Percentiles rank a stretch among this genome's conserved stretches.
Evolutionary conservation across 2,888 invertebrate genomes (phyloP).

Genomic region (Lysandra coridon): DNA sequence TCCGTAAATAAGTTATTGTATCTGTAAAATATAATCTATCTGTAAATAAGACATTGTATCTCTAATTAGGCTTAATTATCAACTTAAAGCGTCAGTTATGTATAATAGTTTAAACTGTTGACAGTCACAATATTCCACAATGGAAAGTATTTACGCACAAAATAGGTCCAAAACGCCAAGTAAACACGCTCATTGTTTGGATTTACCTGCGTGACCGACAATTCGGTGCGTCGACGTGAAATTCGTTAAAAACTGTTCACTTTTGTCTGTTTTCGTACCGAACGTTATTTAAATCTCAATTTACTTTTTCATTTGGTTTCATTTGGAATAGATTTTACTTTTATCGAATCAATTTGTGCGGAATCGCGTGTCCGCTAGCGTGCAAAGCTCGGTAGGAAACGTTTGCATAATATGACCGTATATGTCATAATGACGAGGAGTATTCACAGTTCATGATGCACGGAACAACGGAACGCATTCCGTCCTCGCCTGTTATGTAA

Average conservation of each 20-base stretch:
- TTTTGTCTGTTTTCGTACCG: slow-evolving; percentile 5
- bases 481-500: not conserved
- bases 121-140: not conserved
- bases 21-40: no score
- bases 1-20: no score
- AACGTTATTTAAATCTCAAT: slow-evolving; percentile 15
- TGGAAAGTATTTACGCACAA: slow-evolving; percentile 17
- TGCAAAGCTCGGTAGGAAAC: slow-evolving; percentile 26
- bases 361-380: slow-evolving; percentile 8
- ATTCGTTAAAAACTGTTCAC: not conserved
- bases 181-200: slow-evolving; percentile 11
- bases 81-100: not conserved
- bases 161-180: not conserved
- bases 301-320: slow-evolving; percentile 16
- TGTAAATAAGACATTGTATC: not conserved
- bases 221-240: slow-evolving; percentile 8
- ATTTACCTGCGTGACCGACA: slow-evolving; percentile 15
- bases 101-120: not conserved
- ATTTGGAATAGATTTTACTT: slow-evolving; percentile 2
- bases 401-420: slow-evolving; percentile 25
- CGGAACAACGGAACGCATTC: slow-evolving; percentile 28
- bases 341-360: slow-evolving; percentile 7
- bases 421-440: slow-evolving; percentile 19
- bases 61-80: not conserved
- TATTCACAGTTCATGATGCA: slow-evolving; percentile 21